Conservation (phyloP, 2,888 invertebrate genomes). For the Luperina nickerlii region DNA sequence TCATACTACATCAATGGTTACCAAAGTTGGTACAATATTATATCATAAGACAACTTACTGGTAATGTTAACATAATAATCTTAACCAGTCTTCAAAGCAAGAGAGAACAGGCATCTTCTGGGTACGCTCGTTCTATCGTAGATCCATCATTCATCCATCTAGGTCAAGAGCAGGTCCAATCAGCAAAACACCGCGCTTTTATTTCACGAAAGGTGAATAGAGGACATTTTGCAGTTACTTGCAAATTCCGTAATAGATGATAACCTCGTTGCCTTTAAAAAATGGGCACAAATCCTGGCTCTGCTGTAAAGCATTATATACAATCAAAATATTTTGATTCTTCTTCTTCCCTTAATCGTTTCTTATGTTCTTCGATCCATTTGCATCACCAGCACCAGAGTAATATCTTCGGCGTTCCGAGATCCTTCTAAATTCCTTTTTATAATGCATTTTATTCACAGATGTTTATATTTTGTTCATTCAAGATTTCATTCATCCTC, state of each 20-base stretch:
- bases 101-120: no score
- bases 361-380: background rate
- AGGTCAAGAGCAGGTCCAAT: background rate
- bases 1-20: conserved; percentile 16
- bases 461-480: background rate
- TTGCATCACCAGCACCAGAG: background rate
- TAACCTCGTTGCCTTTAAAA: background rate
- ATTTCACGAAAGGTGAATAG: background rate
- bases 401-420: background rate
- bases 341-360: background rate
- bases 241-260: background rate
- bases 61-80: background rate
- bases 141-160: no score
- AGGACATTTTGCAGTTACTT: background rate
- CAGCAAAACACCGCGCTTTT: background rate
- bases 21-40: background rate
- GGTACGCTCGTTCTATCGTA: no score
- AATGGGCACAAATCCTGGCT: background rate
- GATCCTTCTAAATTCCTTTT: background rate
- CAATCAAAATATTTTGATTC: background rate
- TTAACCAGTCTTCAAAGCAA: no score
- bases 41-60: background rate
- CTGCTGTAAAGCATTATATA: background rate
- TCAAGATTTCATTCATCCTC: background rate
- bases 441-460: no score